Evolutionary conservation across 2,888 invertebrate genomes (phyloP).

Genomic region (Proisotoma minuta): DNA sequence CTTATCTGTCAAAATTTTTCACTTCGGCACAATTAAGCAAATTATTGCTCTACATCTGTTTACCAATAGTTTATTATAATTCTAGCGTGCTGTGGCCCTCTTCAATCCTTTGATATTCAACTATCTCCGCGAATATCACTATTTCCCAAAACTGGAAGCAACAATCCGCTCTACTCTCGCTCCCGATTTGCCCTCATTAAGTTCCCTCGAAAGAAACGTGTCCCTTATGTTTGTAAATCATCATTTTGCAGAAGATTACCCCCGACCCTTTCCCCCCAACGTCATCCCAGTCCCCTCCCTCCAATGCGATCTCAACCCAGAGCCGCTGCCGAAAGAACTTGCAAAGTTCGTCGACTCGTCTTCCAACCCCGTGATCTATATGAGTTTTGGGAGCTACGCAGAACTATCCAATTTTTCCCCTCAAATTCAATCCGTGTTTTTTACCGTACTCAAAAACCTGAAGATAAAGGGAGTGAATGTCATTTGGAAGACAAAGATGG

Average conservation of each 20-base stretch:
- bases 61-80: too few relatives aligned
- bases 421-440: not conserved
- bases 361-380: too few relatives aligned
- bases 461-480: not conserved
- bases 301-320: constrained; percentile 8
- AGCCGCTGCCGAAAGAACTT: not conserved
- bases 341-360: too few relatives aligned
- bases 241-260: constrained; percentile 34
- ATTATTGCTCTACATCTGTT: too few relatives aligned
- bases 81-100: constrained; percentile 7
- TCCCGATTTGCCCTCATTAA: constrained; percentile 21
- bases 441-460: not conserved
- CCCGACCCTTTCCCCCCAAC: constrained; percentile 34
- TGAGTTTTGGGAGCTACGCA: not conserved
- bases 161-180: constrained; percentile 21
- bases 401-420: not conserved
- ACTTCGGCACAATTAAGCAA: too few relatives aligned
- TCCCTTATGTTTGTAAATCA: constrained; percentile 37
- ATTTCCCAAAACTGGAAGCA: constrained; percentile 27
- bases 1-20: too few relatives aligned
- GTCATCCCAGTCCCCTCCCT: constrained; percentile 32
- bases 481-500: not conserved
- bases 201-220: constrained; percentile 31
- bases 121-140: constrained; percentile 13
- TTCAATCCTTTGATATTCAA: constrained; percentile 26